Conservation (phyloP, 2,888 invertebrate genomes). For the Cephus pulcher region DNA sequence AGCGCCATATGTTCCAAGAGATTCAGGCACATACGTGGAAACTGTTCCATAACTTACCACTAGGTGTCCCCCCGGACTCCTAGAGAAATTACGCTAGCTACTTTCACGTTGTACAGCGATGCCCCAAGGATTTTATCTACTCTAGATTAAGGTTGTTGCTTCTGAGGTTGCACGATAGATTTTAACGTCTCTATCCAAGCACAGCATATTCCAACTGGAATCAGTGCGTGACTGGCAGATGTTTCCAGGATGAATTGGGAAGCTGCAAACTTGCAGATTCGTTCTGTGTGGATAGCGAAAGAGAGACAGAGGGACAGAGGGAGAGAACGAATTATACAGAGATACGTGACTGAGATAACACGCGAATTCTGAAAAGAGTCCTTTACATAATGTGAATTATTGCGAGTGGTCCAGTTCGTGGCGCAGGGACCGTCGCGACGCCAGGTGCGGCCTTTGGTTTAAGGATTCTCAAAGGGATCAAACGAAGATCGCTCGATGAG, state of each 20-base stretch:
- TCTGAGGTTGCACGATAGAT: background rate
- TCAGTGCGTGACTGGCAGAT: background rate
- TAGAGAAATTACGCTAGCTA: background rate
- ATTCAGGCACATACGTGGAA: background rate
- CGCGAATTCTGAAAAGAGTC: slow-evolving; percentile 21
- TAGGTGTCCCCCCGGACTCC: background rate
- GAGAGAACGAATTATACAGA: slow-evolving; percentile 17
- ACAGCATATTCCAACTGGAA: background rate
- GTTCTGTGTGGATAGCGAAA: background rate
- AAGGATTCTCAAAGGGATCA: background rate
- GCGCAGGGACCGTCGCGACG: slow-evolving; percentile 14
- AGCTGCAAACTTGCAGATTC: background rate
- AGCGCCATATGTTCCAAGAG: background rate
- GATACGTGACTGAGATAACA: slow-evolving; percentile 16
- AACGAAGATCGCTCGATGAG: background rate
- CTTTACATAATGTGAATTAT: slow-evolving; percentile 24
- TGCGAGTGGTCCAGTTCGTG: slow-evolving; percentile 6
- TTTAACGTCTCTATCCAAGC: background rate
- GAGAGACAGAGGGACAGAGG: slow-evolving; percentile 12
- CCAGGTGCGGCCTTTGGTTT: background rate
- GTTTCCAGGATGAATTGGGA: background rate
- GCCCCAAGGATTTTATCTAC: background rate
- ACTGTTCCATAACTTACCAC: background rate
- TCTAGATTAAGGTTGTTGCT: background rate
- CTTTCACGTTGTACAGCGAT: background rate